Conservation (phyloP, 2,888 invertebrate genomes). For the Hartigia nigra region DNA sequence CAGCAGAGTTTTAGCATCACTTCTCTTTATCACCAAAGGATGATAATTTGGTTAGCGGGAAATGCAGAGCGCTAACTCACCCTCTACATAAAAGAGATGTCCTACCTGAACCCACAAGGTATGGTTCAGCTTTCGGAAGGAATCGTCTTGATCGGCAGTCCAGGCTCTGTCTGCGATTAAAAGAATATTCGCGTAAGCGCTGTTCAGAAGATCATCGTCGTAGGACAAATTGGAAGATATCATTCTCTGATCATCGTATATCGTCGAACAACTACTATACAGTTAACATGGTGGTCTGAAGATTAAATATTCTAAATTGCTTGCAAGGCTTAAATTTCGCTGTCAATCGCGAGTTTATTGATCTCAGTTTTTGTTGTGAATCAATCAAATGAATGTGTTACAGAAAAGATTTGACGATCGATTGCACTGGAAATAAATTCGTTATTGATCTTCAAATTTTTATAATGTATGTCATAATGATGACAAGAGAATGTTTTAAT, state of each 20-base stretch:
- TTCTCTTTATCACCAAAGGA: not conserved
- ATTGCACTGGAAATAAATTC: not conserved
- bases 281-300: not conserved
- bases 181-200: conserved; percentile 58
- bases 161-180: conserved; percentile 58
- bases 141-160: conserved; percentile 51
- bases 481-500: not conserved
- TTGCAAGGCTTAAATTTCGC: not conserved
- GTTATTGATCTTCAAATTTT: not conserved
- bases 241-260: conserved; percentile 54
- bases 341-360: not conserved
- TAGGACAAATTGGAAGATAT: conserved; percentile 52
- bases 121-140: conserved; percentile 56
- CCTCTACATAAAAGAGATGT: conserved; percentile 22
- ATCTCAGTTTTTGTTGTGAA: not conserved
- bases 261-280: conserved; percentile 7
- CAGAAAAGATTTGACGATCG: not conserved
- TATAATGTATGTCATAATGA: not conserved
- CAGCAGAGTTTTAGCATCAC: no score
- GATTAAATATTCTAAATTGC: conserved; percentile 7
- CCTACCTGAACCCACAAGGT: conserved; percentile 57
- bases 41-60: not conserved
- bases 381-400: not conserved
- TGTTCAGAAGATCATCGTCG: conserved; percentile 55
- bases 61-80: conserved; percentile 21